Base-by-base conservation (phyloP, 2,113 vertebrate genomes). In the Chiloscyllium plagiosum region DNA sequence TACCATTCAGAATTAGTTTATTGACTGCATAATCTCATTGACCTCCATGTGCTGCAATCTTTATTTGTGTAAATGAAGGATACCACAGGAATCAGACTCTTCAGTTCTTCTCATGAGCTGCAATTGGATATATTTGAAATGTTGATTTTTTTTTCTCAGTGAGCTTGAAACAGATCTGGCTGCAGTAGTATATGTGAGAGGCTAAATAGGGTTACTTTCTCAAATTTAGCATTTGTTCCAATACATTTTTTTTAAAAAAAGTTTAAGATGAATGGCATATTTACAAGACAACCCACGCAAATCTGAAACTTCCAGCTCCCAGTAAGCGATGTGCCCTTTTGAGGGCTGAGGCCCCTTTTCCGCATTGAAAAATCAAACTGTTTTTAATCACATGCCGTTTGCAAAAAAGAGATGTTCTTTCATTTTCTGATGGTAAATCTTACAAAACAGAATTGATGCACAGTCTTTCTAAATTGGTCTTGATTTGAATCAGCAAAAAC, bases 51-150 rank as follows among this genome's bases (percentile, higher is more conserved):
- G 69, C 94, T 69, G 70, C 66, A 72, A 66, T 70, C 68, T 72
- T 72, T 95, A 52, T 72, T 50, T 95, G 94, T 95, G 69, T 50
- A 95, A 95, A 95, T 29, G 69, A 76, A 29, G 69, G 94, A 52
- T 72, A 72, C 94, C 19, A 72, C 26, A 72, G 69, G 94, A 29
- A 70, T 95, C 47, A 72, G 66, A 95, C 47, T 47, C 68, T 72
- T 52, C 89, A 52, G 68, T 70, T 70, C 69, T 72, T 29, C 47
- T 47, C 47, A 50, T 72, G 72, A 70, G 24, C 72, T 95, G 94
- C 15, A 95, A 95, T 95, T 47, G 72, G 94, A 95, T 95, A 95
- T 70, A 76, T 29, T 52, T 72, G 94, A 95, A 47, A 47, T 95
- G 68, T 95, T 95, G 68, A 50, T 26, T 95, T 72, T 70, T 61